Evolutionary conservation across 2,797 vertebrate species (phyloP).

Genomic region (Hemibagrus guttatus): DNA sequence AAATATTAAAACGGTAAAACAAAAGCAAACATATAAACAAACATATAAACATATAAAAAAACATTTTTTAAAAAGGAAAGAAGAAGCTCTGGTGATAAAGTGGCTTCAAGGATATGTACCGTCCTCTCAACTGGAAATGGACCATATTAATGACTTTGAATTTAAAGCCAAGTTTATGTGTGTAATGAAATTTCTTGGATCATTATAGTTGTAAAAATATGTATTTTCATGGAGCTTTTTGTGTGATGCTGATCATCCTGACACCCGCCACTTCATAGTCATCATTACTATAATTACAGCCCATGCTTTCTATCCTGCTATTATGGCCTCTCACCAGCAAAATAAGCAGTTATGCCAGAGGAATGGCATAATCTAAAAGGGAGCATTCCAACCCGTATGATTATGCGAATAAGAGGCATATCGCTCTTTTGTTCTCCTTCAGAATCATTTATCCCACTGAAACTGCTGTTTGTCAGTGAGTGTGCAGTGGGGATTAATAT

Average conservation of each 20-base stretch:
- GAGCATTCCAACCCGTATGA: slow-evolving; percentile 21
- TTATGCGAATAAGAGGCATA: slow-evolving; percentile 40
- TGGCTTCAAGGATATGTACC: not conserved
- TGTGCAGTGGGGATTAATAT: slow-evolving; percentile 11
- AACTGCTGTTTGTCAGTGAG: slow-evolving; percentile 38
- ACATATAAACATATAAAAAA: not conserved
- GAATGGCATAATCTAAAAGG: slow-evolving; percentile 12
- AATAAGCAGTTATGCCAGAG: slow-evolving; percentile 48
- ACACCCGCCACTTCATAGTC: slow-evolving; percentile 38
- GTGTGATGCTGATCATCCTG: slow-evolving; percentile 41
- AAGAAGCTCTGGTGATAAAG: not conserved
- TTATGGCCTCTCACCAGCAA: slow-evolving; percentile 36
- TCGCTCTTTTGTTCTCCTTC: slow-evolving; percentile 22
- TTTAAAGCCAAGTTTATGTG: not conserved
- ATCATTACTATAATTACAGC: slow-evolving; percentile 54
- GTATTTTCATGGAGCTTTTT: slow-evolving; percentile 31
- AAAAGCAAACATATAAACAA: not conserved
- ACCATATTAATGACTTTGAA: not conserved
- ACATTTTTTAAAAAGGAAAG: not conserved
- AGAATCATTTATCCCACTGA: slow-evolving; percentile 46
- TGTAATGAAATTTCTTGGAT: slow-evolving; percentile 12
- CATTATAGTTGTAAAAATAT: slow-evolving; percentile 17
- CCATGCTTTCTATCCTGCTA: slow-evolving; percentile 42
- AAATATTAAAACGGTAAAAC: not conserved
- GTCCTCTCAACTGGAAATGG: not conserved